Evolutionary conservation across 2,113 vertebrate genomes (phyloP), one percentile per base, ranked within the genome.

Genomic region (Chaetorhynchus papuensis): DNA sequence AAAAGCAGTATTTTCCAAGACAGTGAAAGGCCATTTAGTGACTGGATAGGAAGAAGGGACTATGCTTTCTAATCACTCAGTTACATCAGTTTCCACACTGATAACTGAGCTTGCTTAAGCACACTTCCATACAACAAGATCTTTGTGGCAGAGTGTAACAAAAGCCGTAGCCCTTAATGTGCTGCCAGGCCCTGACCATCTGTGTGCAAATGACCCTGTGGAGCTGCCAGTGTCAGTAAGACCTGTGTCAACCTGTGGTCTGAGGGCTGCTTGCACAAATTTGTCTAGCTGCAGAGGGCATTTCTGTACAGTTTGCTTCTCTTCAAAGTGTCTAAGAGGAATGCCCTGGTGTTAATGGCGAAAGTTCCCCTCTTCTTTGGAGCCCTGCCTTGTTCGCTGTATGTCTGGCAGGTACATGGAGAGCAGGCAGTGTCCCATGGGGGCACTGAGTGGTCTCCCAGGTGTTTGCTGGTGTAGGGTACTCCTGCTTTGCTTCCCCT

Each of bases 71-170:
- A 21, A 33, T 52, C 57, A 41, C 50, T 63, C 1, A 3, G 31
- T 84, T 60, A 15, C 37, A 65, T 60, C 13, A 24, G 7, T 89
- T 95, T 92, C 26, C 56, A 49, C 31, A 13, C 6, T 7, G 12
- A 77, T 26, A 82, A 56, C 37, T 63, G 44, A 78, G 35, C 27
- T 76, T 75, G 45, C 44, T 75, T 56, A 83, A 89, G 50, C 49
- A 54, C 74, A 19, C 41, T 86, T 88, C 45, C 26, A 76, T 56
- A 84, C n/a, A 83, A 33, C 3, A 2, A 74, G n/a, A 70, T 31
- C 50, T 96, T 70, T 83, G 86, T 92, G 76, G 33, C 31, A 35
- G 83, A 83, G 21, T 17, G 39, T 63, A 60, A 54, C 64, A 91
- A 85, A 96, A 72, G 31, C 61, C 15, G 66, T 26, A 54, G 60